These are phyloP conservation scores for Sander vitreus DNA, from an alignment of 2,113 vertebrate species.

Conservation along the genomic window DNA sequence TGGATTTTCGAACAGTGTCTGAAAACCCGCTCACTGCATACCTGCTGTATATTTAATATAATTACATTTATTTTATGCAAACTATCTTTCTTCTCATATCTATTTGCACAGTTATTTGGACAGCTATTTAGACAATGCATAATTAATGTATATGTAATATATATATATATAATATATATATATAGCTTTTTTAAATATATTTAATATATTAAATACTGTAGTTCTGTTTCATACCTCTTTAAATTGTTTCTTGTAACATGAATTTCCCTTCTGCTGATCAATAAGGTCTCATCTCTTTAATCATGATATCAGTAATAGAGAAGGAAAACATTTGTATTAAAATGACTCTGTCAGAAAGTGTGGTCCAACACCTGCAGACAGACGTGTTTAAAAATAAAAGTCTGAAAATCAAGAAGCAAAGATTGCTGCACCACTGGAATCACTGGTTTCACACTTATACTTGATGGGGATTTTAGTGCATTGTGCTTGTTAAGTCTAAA, in stretches of 20 bases:
- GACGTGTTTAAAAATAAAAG: neutral
- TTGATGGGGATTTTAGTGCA: neutral
- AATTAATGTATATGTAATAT: neutral
- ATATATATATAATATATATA: no score
- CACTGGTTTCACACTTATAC: neutral
- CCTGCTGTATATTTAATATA: neutral
- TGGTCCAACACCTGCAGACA: neutral
- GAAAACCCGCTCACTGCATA: no score
- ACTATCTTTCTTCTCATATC: no score
- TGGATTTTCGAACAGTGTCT: neutral
- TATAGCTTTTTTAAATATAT: neutral
- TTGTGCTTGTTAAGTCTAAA: conserved; percentile 28
- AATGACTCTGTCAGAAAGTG: neutral
- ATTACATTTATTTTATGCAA: no score
- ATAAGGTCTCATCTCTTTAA: neutral
- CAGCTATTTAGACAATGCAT: neutral
- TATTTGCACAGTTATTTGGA: no score
- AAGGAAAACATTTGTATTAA: neutral
- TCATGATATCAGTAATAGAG: neutral
- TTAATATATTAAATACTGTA: no score
- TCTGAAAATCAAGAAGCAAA: neutral
- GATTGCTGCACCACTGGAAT: neutral
- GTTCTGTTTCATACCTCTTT: neutral
- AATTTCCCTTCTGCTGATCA: neutral
- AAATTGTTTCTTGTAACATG: neutral